These are phyloP conservation scores for Allacma fusca DNA, from an alignment of 2,888 invertebrate species.

Conservation along the genomic window DNA sequence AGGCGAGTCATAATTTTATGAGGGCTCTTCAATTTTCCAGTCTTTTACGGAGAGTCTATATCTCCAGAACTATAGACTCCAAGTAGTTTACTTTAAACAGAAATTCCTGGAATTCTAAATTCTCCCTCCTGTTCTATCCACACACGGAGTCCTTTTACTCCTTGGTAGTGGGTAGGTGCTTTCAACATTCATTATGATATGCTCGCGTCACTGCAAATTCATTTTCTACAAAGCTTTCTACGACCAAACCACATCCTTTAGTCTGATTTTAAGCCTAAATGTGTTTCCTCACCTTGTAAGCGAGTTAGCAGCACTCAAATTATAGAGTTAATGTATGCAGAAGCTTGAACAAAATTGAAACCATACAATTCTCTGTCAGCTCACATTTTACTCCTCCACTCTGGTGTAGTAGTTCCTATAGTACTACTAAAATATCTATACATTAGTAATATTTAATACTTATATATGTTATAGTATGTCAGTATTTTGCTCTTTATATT, in stretches of 20 bases:
- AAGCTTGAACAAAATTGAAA: constrained; percentile 16
- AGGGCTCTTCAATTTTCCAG: too few species aligned
- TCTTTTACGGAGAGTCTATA: too few species aligned
- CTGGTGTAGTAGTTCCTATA: too few species aligned
- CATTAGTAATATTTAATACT: too few species aligned
- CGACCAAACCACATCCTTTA: not conserved
- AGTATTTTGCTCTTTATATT: too few species aligned
- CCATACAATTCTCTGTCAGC: constrained; percentile 5
- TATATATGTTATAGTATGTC: too few species aligned
- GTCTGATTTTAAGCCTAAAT: constrained; percentile 22
- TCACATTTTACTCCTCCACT: not conserved
- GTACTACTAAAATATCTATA: not conserved
- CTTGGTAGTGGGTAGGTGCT: not conserved
- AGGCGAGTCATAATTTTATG: too few species aligned
- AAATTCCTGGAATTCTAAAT: not conserved
- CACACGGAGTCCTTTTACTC: not conserved
- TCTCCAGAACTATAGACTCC: too few species aligned
- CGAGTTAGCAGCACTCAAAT: constrained; percentile 17
- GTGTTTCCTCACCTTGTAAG: constrained; percentile 22
- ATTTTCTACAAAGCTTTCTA: constrained; percentile 12
- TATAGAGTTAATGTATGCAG: constrained; percentile 19
- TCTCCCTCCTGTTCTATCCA: not conserved
- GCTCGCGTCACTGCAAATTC: constrained; percentile 3
- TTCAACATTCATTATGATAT: constrained; percentile 18
- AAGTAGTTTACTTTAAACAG: too few species aligned